phyloP scores from a whole-genome alignment of 2,113 vertebrate species.

The Oxyura jamaicensis region DNA sequence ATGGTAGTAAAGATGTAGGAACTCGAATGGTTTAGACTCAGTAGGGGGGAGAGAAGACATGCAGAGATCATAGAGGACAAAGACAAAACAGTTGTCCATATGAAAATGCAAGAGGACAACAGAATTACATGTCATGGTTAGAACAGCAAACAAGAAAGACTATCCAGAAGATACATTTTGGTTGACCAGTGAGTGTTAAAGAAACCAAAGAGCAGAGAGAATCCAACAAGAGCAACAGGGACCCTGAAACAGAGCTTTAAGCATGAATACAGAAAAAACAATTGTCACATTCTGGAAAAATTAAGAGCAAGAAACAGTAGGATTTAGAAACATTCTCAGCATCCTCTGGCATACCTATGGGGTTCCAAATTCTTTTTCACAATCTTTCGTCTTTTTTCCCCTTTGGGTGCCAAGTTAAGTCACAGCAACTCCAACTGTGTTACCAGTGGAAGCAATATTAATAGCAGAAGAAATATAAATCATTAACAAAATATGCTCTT shows the following conservation, averaged over 20 bases:
- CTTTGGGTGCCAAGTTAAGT: constrained; percentile 7
- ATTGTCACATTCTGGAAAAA: neutral
- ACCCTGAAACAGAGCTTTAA: neutral
- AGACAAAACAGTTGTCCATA: neutral
- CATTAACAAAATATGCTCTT: neutral
- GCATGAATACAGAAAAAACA: neutral
- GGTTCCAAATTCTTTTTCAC: constrained; percentile 17
- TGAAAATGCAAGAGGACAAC: neutral
- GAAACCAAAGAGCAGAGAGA: neutral
- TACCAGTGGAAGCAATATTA: neutral
- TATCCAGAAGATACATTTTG: neutral
- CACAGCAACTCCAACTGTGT: neutral
- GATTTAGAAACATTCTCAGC: neutral
- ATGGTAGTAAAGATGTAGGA: neutral
- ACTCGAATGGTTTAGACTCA: fast-evolving
- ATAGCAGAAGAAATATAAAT: constrained; percentile 22
- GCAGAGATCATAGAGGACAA: neutral
- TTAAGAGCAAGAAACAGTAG: neutral
- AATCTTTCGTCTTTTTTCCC: neutral
- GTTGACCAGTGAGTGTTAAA: neutral
- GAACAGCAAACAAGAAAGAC: neutral
- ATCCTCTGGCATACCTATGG: neutral
- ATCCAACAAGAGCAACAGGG: neutral
- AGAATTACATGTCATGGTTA: neutral
- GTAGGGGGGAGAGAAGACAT: neutral